Evolutionary conservation across 2,888 invertebrate species (phyloP).

Genomic region (Drosophila siamana): DNA sequence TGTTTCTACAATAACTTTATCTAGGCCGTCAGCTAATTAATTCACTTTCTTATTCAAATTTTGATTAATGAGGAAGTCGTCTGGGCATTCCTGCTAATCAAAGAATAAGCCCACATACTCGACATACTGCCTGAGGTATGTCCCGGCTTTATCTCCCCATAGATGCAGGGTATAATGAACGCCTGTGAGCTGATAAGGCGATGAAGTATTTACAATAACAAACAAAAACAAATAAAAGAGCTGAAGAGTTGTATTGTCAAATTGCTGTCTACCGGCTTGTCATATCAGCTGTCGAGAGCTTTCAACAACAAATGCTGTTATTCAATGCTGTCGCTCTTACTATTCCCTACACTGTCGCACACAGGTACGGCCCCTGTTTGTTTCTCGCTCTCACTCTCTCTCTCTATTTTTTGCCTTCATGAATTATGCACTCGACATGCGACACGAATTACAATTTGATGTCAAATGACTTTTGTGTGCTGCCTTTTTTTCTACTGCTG

Average conservation of each 20-base stretch:
- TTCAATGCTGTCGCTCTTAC: conserved; percentile 2
- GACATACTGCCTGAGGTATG: background rate
- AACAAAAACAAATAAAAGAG: conserved; percentile 5
- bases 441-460: conserved; percentile 48
- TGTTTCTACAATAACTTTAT: background rate
- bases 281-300: conserved; percentile 54
- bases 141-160: background rate
- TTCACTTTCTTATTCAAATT: background rate
- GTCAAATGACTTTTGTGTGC: conserved; percentile 35
- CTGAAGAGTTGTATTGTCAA: conserved; percentile 43
- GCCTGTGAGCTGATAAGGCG: conserved; percentile 7
- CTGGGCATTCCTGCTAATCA: background rate
- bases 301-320: conserved; percentile 35
- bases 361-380: background rate
- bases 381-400: background rate
- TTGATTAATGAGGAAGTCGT: conserved; percentile 1
- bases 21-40: background rate
- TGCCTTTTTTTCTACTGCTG: conserved; percentile 11
- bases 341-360: background rate
- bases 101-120: background rate
- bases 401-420: conserved; percentile 14
- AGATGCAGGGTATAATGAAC: conserved; percentile 1
- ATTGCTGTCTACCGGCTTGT: conserved; percentile 35
- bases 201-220: conserved; percentile 16
- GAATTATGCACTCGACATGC: conserved; percentile 58